Conservation (phyloP, 1,140 invertebrate species). For the Caerostris darwini region DNA sequence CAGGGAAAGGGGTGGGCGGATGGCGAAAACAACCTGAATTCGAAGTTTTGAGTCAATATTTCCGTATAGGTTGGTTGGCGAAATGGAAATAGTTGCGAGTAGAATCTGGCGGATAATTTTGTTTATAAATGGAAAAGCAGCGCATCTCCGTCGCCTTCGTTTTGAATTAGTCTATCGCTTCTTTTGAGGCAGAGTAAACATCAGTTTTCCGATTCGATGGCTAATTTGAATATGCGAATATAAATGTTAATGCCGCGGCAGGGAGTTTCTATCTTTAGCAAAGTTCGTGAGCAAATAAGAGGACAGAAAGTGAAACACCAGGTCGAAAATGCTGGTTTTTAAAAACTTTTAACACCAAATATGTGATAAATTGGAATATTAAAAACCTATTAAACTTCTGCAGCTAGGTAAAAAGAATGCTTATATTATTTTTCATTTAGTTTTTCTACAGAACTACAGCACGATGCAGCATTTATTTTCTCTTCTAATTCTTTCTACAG, state of each 20-base stretch:
- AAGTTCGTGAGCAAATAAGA: background rate
- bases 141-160: background rate
- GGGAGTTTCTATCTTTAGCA: background rate
- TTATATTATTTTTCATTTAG: too few species aligned
- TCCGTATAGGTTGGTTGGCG: background rate
- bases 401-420: too few species aligned
- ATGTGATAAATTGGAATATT: background rate
- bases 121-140: background rate
- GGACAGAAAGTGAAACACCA: background rate
- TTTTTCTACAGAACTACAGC: too few species aligned
- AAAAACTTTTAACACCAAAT: background rate
- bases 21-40: background rate
- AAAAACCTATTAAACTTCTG: too few species aligned
- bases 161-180: background rate
- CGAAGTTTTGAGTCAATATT: slow-evolving; percentile 19
- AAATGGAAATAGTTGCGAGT: slow-evolving; percentile 42
- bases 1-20: background rate
- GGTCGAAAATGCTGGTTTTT: background rate
- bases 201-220: background rate
- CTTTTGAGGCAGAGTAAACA: background rate
- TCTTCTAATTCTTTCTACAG: too few species aligned
- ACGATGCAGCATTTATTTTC: background rate
- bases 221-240: background rate
- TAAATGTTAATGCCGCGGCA: slow-evolving; percentile 3
- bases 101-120: background rate